phyloP scores from a whole-genome alignment of 53 echinoderm and acorn worm genomes.

The Crossaster papposus region DNA sequence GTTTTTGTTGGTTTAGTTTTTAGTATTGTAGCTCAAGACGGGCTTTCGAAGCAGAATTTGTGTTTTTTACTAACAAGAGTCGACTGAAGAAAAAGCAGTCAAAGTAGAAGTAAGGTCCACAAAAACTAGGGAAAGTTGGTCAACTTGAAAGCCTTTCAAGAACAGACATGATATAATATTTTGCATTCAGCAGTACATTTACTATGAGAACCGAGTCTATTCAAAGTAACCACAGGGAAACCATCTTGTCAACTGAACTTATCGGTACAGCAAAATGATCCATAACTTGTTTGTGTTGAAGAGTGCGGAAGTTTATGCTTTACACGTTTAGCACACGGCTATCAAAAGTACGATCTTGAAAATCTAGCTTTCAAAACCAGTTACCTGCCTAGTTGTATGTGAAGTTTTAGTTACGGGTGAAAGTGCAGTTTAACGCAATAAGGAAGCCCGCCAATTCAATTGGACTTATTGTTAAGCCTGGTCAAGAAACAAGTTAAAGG shows the following conservation, averaged over 20 bases:
- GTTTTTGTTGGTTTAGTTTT: too few relatives aligned
- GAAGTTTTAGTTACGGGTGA: not conserved
- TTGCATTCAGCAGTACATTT: too few relatives aligned
- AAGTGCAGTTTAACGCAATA: constrained; percentile 50
- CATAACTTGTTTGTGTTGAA: too few relatives aligned
- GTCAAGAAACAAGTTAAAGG: constrained; percentile 19
- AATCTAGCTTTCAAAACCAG: not conserved
- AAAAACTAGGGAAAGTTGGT: too few relatives aligned
- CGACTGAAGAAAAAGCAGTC: too few relatives aligned
- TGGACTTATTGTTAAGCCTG: constrained; percentile 13
- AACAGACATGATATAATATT: not conserved
- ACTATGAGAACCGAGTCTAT: not conserved
- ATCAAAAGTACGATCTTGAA: not conserved
- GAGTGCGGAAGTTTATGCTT: too few relatives aligned
- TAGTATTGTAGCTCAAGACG: too few relatives aligned
- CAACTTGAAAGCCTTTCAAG: too few relatives aligned
- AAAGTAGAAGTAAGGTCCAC: too few relatives aligned
- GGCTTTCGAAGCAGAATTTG: too few relatives aligned
- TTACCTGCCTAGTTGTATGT: not conserved
- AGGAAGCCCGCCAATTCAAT: constrained; percentile 46
- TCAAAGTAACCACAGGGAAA: not conserved
- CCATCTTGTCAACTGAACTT: not conserved
- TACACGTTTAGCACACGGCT: too few relatives aligned
- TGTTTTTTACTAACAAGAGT: too few relatives aligned
- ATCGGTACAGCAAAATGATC: not conserved